phyloP scores from a whole-genome alignment of 2,797 vertebrate genomes.

The Spheniscus humboldti region DNA sequence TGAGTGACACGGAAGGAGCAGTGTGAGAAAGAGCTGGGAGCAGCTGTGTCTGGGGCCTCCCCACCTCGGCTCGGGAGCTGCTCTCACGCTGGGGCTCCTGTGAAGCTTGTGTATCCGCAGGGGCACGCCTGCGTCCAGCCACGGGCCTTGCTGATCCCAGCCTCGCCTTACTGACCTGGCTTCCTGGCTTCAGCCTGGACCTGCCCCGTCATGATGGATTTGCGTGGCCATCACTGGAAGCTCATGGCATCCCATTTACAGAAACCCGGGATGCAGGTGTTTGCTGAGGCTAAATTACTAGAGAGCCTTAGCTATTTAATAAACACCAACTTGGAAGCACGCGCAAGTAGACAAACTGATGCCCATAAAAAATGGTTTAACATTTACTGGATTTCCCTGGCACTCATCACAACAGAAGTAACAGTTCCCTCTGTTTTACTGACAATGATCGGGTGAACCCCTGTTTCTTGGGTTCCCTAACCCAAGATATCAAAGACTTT shows the following conservation, averaged over 20 bases:
- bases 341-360: neutral
- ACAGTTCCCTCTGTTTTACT: neutral
- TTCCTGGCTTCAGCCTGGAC: neutral
- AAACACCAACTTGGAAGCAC: neutral
- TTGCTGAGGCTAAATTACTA: neutral
- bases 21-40: neutral
- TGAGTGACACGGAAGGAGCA: fast-evolving
- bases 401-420: neutral
- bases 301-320: neutral
- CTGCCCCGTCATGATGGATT: fast-evolving
- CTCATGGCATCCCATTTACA: neutral
- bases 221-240: neutral
- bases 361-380: neutral
- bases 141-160: neutral
- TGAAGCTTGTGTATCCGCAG: fast-evolving
- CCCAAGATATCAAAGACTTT: fast-evolving
- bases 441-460: neutral
- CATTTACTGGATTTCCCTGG: neutral
- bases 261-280: neutral
- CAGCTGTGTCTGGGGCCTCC: neutral
- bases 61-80: neutral
- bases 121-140: neutral
- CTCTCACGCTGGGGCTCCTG: neutral
- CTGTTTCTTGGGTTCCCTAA: neutral
- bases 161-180: neutral